Percentiles rank a stretch among this genome's conserved stretches.
Evolutionary conservation across 2,888 invertebrate species (phyloP).

Genomic region (Neoscelio sp.): DNA sequence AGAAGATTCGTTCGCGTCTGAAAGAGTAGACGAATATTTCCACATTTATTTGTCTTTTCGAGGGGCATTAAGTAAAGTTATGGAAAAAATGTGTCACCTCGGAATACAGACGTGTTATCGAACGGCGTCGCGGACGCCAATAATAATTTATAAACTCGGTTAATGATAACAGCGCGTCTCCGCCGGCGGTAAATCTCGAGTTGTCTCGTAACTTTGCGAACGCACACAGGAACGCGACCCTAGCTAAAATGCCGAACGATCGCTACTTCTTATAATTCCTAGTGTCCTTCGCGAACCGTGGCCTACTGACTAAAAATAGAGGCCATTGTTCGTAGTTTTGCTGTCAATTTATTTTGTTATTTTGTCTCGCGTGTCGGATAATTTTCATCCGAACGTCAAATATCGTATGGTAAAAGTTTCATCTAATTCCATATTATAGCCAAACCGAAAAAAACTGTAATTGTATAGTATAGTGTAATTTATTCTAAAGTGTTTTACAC

Average conservation of each 20-base stretch:
- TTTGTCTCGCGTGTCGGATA: background rate
- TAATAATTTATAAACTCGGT: constrained; percentile 62
- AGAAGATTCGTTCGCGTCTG: background rate
- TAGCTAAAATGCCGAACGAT: constrained; percentile 19
- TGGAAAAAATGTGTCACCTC: constrained; percentile 52
- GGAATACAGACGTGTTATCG: constrained; percentile 52
- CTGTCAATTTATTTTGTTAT: constrained; percentile 19
- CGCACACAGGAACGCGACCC: constrained; percentile 33
- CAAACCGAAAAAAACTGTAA: too few species aligned
- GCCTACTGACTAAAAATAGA: constrained; percentile 57
- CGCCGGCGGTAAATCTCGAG: constrained; percentile 57
- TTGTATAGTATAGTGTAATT: too few species aligned
- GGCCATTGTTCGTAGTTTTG: constrained; percentile 32
- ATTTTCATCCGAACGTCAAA: too few species aligned
- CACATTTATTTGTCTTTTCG: constrained; percentile 24
- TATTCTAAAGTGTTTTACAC: too few species aligned
- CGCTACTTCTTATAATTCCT: constrained; percentile 35
- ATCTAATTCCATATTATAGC: too few species aligned
- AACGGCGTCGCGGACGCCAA: constrained; percentile 44
- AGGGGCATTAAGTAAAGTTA: constrained; percentile 35
- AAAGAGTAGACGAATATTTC: constrained; percentile 8
- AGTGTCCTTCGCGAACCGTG: constrained; percentile 36
- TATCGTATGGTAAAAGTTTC: too few species aligned
- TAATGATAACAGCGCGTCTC: constrained; percentile 59
- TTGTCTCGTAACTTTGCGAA: constrained; percentile 56